phyloP scores from a whole-genome alignment of 2,113 vertebrate species.

The Seriola rivoliana region DNA sequence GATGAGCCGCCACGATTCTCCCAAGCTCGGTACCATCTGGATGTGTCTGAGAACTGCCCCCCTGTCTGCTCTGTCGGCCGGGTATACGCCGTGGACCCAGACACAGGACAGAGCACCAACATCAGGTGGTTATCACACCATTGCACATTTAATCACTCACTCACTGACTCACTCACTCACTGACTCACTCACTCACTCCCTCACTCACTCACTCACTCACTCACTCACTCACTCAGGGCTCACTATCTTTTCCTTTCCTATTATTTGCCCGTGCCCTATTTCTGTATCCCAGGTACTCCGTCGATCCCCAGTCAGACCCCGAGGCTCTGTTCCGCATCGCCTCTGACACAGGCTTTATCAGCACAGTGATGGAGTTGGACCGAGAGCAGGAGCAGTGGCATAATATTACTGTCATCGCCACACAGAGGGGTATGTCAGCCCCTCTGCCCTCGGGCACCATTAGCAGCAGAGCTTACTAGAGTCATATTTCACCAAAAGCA shows the following conservation, averaged over 20 bases:
- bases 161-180: background rate
- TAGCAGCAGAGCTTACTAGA: slow-evolving; percentile 34
- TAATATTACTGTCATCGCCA: slow-evolving; percentile 91
- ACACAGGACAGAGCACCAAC: slow-evolving; percentile 86
- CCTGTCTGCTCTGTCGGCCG: slow-evolving; percentile 84
- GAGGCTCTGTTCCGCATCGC: slow-evolving; percentile 90
- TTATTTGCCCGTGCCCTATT: background rate
- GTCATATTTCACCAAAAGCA: slow-evolving; percentile 53
- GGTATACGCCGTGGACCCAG: slow-evolving; percentile 87
- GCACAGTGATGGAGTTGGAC: slow-evolving; percentile 88
- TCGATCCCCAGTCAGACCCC: slow-evolving; percentile 89
- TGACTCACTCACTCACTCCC: background rate
- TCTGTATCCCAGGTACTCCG: slow-evolving; percentile 85
- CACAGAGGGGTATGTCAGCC: slow-evolving; percentile 87
- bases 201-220: background rate
- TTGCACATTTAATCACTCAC: slow-evolving; percentile 14
- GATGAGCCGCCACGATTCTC: slow-evolving; percentile 91
- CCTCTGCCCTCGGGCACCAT: slow-evolving; percentile 12
- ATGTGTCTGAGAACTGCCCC: slow-evolving; percentile 89
- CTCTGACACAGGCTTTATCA: slow-evolving; percentile 89
- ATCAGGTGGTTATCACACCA: slow-evolving; percentile 83
- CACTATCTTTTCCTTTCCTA: background rate
- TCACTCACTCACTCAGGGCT: background rate
- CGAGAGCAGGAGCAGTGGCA: slow-evolving; percentile 89
- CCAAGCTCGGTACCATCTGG: slow-evolving; percentile 85